Evolutionary conservation across 2,113 vertebrate species (phyloP).

Genomic region (Podarcis muralis): DNA sequence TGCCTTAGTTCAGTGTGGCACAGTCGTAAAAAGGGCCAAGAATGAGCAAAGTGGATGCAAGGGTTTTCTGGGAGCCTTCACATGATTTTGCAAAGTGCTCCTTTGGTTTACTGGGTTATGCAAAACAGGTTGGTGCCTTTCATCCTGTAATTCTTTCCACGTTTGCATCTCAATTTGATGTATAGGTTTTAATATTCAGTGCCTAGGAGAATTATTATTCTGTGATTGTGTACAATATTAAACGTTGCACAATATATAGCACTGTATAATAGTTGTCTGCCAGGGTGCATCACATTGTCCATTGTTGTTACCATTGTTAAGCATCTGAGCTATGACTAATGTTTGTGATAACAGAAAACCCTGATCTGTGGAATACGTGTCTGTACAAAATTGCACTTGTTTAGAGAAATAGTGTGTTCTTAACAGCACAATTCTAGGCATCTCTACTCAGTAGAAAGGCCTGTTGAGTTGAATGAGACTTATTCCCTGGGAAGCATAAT

Average conservation of each 20-base stretch:
- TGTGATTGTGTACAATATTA: background rate
- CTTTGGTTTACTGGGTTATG: too few species aligned
- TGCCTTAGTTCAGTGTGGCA: too few species aligned
- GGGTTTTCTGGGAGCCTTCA: too few species aligned
- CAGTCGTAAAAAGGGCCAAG: too few species aligned
- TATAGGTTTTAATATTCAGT: background rate
- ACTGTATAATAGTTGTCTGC: background rate
- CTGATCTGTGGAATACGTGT: background rate
- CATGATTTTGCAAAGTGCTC: too few species aligned
- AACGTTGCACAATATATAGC: background rate
- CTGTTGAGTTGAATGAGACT: too few species aligned
- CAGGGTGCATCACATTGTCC: background rate
- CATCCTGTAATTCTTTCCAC: background rate
- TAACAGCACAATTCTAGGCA: background rate
- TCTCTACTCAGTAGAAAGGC: too few species aligned
- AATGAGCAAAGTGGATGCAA: too few species aligned
- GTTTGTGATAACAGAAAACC: background rate
- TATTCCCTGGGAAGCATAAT: too few species aligned
- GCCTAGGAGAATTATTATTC: background rate
- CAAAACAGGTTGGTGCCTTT: background rate
- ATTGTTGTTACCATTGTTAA: background rate
- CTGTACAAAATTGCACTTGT: background rate
- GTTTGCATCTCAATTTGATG: background rate
- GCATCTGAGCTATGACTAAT: background rate
- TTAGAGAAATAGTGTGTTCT: background rate